Base-by-base conservation (phyloP, 1,140 invertebrate genomes). In the Olivierus martensii region DNA sequence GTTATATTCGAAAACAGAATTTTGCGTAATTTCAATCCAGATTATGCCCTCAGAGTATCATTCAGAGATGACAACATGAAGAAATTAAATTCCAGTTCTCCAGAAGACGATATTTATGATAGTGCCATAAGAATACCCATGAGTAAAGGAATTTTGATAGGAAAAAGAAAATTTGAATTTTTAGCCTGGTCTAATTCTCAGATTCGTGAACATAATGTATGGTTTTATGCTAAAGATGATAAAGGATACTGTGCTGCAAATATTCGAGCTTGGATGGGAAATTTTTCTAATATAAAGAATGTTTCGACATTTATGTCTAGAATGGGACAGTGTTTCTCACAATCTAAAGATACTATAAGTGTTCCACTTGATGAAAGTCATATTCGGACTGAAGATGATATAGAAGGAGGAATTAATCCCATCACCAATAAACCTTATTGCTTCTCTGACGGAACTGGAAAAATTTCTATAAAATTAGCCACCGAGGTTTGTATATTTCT, bases 191-290 rank as follows among this genome's bases (percentile, higher is more conserved):
- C 57, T 3, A 48, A 35, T 18, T 58, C 57, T 35, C 53, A 58
- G 14, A 18, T 58, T 9, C 11, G 49, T 21, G 57, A 58, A 39
- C 57, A 56, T 46, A 53, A 48, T 1, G 49, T 58, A 1, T 58
- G 55, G 14, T 43, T 55, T 22, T 58, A 58, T 41, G 57, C 57
- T 12, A 41, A 18, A 21, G 57, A 58, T 28, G 17, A 41, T 12
- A 7, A 38, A 28, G 49, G 49, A 3, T 10, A 19, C 11, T 54
- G 47, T 11, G 60, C 61, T 9, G 51, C 50, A 15, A 45, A 49
- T 12, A 64, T 64, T 14, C 49, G 63, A n/a, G 38, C 35, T 2
- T 64, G 63, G 63, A 64, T 64, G 53, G 63, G 63, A 36, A 57
- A 65, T 36, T 61, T 63, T 38, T 48, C 55, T 14, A 36, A 48